These are phyloP conservation scores for Eretmocerus hayati DNA, from an alignment of 2,888 invertebrate genomes.

Conservation along the genomic window DNA sequence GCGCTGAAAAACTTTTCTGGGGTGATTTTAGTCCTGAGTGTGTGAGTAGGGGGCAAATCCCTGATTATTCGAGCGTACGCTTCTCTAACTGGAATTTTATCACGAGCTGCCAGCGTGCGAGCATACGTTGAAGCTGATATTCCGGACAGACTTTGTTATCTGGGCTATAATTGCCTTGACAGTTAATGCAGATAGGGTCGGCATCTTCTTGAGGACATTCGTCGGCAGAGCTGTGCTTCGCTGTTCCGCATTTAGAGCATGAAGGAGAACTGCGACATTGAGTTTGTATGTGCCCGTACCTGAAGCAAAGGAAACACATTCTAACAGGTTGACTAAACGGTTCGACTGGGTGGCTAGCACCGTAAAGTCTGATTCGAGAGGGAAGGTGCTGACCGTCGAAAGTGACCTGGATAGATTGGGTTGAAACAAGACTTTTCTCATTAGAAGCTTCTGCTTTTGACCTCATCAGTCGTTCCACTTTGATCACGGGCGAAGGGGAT, in stretches of 20 bases:
- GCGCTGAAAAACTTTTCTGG: neutral
- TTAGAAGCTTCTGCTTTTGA: no score
- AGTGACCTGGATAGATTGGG: neutral
- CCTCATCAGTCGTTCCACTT: neutral
- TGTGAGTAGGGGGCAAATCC: neutral
- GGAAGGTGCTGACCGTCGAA: neutral
- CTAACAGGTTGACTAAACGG: neutral
- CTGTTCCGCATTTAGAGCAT: neutral
- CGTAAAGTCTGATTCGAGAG: neutral
- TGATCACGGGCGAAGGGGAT: neutral
- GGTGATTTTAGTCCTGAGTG: neutral
- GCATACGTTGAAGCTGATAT: neutral
- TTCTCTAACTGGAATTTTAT: neutral
- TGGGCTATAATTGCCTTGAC: neutral
- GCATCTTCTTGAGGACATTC: neutral
- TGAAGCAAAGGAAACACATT: constrained; percentile 2
- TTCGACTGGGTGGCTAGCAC: neutral
- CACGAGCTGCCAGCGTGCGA: neutral
- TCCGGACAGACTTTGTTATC: constrained; percentile 1
- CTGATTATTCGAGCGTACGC: neutral
- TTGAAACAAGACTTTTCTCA: neutral
- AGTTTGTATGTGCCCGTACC: neutral
- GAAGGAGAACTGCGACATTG: neutral
- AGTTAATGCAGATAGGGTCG: constrained; percentile 1
- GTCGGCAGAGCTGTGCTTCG: neutral